Conservation (phyloP, 2,888 invertebrate genomes). For the Vesta saturnalis region DNA sequence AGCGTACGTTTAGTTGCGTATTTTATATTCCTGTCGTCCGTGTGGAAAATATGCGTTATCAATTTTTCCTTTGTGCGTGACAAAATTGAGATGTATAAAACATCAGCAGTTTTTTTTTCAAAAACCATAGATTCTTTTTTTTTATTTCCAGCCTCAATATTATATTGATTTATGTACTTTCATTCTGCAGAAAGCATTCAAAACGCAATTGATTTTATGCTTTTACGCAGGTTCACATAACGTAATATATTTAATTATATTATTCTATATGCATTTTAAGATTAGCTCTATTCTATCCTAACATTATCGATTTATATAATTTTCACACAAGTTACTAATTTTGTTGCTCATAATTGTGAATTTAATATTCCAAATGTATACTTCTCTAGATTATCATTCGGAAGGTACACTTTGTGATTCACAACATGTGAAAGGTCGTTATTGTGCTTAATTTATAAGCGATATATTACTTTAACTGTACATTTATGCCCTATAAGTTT, state of each 20-base stretch:
- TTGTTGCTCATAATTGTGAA: too few species aligned
- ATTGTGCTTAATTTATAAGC: too few species aligned
- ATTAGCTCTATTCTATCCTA: too few species aligned
- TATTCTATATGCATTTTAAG: too few species aligned
- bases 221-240: neutral
- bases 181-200: neutral
- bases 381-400: too few species aligned
- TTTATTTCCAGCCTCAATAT: neutral
- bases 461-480: too few species aligned
- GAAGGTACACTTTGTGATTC: too few species aligned
- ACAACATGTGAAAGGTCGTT: too few species aligned
- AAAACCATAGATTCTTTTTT: conserved; percentile 30
- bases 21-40: conserved; percentile 40
- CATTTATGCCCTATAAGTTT: too few species aligned
- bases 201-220: neutral
- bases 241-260: neutral
- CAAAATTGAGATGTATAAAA: conserved; percentile 43
- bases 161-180: conserved; percentile 20
- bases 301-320: too few species aligned
- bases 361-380: too few species aligned
- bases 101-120: conserved; percentile 35
- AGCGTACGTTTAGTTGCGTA: conserved; percentile 38
- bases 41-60: conserved; percentile 46
- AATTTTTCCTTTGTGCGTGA: conserved; percentile 43
- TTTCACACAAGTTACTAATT: too few species aligned